A percentile compares a stretch with the other conserved stretches of the same genome.
These are phyloP conservation scores for Ophonus ardosiacus DNA, from an alignment of 2,888 invertebrate species.

Conservation along the genomic window DNA sequence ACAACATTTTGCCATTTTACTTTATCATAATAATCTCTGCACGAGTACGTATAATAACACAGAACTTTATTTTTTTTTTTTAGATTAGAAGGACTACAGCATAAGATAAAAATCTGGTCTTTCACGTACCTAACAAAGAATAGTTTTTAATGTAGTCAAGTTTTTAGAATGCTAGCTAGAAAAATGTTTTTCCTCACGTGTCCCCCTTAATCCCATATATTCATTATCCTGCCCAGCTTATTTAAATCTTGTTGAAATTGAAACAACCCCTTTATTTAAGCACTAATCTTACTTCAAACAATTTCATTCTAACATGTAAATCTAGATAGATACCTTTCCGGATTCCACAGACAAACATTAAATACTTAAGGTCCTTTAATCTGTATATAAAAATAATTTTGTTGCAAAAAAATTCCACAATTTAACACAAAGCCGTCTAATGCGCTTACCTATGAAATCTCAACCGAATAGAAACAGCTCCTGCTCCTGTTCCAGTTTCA, in stretches of 20 bases:
- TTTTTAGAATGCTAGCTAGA: neutral
- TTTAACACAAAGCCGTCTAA: slow-evolving; percentile 25
- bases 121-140: neutral
- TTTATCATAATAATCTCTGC: neutral
- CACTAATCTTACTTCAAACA: slow-evolving; percentile 47
- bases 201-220: neutral
- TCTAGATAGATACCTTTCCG: slow-evolving; percentile 30
- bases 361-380: slow-evolving; percentile 30
- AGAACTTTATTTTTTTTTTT: neutral
- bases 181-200: neutral
- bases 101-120: neutral
- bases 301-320: slow-evolving; percentile 30
- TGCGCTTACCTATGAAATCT: slow-evolving; percentile 48
- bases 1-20: neutral
- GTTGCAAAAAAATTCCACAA: slow-evolving; percentile 17
- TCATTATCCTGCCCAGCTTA: slow-evolving; percentile 14
- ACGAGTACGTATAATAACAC: neutral
- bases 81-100: neutral
- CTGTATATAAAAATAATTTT: slow-evolving; percentile 36
- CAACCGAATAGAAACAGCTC: slow-evolving; percentile 27
- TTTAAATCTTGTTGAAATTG: slow-evolving; percentile 34
- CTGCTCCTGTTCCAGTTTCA: neutral
- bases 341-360: slow-evolving; percentile 13
- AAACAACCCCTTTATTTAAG: slow-evolving; percentile 30
- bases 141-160: neutral